Evolutionary conservation across 2,797 vertebrate genomes (phyloP), one percentile per base, ranked within the genome.

Genomic region (Yasuhikotakia modesta): DNA sequence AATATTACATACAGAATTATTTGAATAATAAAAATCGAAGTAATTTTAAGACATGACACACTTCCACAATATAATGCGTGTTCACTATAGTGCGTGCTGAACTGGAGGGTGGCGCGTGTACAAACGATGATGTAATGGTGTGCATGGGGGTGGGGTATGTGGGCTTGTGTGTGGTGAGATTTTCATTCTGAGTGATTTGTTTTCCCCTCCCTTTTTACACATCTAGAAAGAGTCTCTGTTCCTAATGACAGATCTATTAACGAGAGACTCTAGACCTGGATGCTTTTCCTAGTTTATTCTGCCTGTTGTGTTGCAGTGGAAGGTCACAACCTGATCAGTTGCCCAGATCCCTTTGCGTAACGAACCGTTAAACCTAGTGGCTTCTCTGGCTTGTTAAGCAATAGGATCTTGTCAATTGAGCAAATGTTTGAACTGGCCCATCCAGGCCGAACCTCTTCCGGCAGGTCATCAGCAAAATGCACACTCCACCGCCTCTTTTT

Each of bases 31-130:
- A n/a, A n/a, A n/a, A 3, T 21, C 19, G n/a, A n/a, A 61, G 61
- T 10, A 48, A 35, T 73, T 32, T 30, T 39, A 72, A 22, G 8
- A 27, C 8, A 21, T 2, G 11, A 21, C 32, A 52, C 17, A 43
- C 12, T 21, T 55, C n/a, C 4, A 10, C 57, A 12, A 5, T 21
- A 52, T 50, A n/a, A 21, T 13, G 35, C 10, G 39, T 60, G 43
- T 73, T 60, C 22, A 30, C 24, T 21, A 21, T 4, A 65, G 13
- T 67, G 22, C 21, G 43, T 60, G 43, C 61, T 77, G 65, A 61
- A 27, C 24, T 35, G 22, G 78, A 81, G 86, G 83, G 83, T 52
- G 85, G 85, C 85, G 35, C 52, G 82, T 65, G 84, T 30, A 84
- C 60, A 64, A 63, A 61, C 65, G 64, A 73, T 75, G 76, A 78